Evolutionary conservation across 2,888 invertebrate species (phyloP).

Genomic region (Anthrax anthrax): DNA sequence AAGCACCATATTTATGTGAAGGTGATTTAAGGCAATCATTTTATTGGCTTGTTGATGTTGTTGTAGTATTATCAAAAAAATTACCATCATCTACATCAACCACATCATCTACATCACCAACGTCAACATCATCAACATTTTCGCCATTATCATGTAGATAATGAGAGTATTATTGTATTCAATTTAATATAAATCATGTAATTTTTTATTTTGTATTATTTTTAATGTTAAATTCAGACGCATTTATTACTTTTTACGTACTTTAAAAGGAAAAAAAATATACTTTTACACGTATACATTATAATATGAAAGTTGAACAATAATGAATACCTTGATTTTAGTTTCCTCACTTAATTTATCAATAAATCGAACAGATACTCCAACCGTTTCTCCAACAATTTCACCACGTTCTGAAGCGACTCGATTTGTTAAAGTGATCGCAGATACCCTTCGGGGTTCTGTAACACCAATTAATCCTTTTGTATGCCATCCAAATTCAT

Average conservation of each 20-base stretch:
- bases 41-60: constrained; percentile 81
- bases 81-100: background rate
- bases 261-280: too few relatives aligned
- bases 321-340: constrained; percentile 64
- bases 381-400: constrained; percentile 59
- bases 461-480: constrained; percentile 77
- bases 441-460: constrained; percentile 83
- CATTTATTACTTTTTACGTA: too few relatives aligned
- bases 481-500: constrained; percentile 71
- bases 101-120: too few relatives aligned
- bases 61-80: constrained; percentile 59
- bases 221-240: too few relatives aligned
- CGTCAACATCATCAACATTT: too few relatives aligned
- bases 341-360: constrained; percentile 46
- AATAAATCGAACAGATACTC: constrained; percentile 75
- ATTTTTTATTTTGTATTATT: too few relatives aligned
- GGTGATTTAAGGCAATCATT: constrained; percentile 84
- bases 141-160: too few relatives aligned
- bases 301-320: too few relatives aligned
- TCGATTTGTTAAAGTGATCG: constrained; percentile 70
- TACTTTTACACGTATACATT: too few relatives aligned
- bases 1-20: constrained; percentile 92
- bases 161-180: too few relatives aligned
- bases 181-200: too few relatives aligned
- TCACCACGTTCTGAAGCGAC: constrained; percentile 79